Evolutionary conservation across 2,888 invertebrate species (phyloP).

Genomic region (Troglohyphantes excavatus): DNA sequence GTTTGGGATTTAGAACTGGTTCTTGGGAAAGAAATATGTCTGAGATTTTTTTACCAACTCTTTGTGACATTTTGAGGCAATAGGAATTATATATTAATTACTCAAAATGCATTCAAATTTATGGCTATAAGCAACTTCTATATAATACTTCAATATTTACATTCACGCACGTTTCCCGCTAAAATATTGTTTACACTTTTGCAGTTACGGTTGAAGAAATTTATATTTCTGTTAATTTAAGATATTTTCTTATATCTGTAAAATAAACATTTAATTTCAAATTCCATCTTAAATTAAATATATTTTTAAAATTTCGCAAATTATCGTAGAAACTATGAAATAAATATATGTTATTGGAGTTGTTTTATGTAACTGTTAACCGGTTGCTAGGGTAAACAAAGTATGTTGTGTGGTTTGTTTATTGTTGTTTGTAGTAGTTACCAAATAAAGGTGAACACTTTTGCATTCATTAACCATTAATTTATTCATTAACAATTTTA

Average conservation of each 20-base stretch:
- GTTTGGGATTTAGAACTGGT: slow-evolving; percentile 46
- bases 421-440: neutral
- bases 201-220: neutral
- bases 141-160: neutral
- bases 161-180: slow-evolving; percentile 20
- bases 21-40: slow-evolving; percentile 61
- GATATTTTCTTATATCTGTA: too few species aligned
- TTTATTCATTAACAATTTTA: too few species aligned
- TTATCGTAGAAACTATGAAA: too few species aligned
- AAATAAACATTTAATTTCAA: too few species aligned
- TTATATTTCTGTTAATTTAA: too few species aligned
- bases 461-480: neutral
- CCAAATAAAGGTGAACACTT: neutral
- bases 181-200: neutral
- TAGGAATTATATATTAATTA: too few species aligned
- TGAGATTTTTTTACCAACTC: slow-evolving; percentile 55
- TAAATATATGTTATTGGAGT: neutral
- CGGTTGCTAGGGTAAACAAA: slow-evolving; percentile 55
- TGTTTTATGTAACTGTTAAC: slow-evolving; percentile 5
- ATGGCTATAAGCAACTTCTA: too few species aligned
- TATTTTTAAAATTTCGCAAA: too few species aligned
- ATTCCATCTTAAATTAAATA: too few species aligned
- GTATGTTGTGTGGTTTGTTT: too few species aligned
- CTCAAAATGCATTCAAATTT: too few species aligned
- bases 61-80: slow-evolving; percentile 37